Evolutionary conservation across 1,140 invertebrate genomes (phyloP).

Genomic region (Lepidurus arcticus): DNA sequence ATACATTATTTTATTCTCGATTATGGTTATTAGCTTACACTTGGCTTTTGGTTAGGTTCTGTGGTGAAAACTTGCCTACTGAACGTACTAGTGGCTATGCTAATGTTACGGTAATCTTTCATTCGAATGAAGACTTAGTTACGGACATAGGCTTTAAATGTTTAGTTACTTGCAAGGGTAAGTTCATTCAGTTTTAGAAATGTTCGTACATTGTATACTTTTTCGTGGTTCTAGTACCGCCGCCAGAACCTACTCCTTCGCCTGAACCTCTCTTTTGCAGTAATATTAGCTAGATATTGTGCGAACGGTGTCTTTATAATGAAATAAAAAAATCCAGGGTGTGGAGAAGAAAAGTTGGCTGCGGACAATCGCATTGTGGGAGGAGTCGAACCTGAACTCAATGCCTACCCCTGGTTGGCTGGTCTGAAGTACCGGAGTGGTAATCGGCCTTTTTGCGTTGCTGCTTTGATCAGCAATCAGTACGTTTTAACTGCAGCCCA

Average conservation of each 20-base stretch:
- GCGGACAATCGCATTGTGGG: conserved; percentile 36
- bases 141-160: conserved; percentile 30
- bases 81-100: not conserved
- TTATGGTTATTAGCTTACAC: not conserved
- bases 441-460: conserved; percentile 38
- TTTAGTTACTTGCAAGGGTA: conserved; percentile 27
- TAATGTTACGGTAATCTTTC: conserved; percentile 19
- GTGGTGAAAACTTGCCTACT: conserved; percentile 23
- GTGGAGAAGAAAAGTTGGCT: conserved; percentile 14
- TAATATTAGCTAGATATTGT: conserved; percentile 11
- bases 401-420: conserved; percentile 38
- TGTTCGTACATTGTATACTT: not conserved
- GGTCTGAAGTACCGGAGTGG: conserved; percentile 7
- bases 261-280: not conserved
- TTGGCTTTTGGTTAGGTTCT: conserved; percentile 9
- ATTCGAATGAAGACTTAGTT: conserved; percentile 21
- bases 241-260: not conserved
- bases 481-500: conserved; percentile 41
- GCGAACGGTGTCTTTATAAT: not conserved
- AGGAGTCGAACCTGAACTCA: conserved; percentile 34
- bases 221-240: not conserved
- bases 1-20: not conserved
- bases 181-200: not conserved
- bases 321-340: conserved; percentile 7
- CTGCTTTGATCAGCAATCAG: conserved; percentile 38